Base-by-base conservation (phyloP, 2,888 invertebrate species). In the Nymphalis polychloros region DNA sequence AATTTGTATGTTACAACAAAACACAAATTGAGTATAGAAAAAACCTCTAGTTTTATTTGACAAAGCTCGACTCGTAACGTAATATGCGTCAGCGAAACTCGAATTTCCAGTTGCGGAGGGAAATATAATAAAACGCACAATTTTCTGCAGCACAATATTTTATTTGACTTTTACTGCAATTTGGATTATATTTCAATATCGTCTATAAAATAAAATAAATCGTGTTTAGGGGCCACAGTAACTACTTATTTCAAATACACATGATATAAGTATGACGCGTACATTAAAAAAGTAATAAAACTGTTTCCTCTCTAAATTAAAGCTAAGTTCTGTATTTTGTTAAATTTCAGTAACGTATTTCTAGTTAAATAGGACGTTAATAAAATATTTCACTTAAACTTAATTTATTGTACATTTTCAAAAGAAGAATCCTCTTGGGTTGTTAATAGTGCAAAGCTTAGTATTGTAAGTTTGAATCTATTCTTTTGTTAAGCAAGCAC, bases 71-170 rank as follows among this genome's bases (percentile, higher is more conserved):
- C 55, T 59, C 27, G 64, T 64, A 68, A 65, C 64, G 59, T 48
- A 68, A 64, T 70, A 67, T 68, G 64, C 61, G 64, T 70, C 68
- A 68, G 50, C 70, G 66, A 66, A 52, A 64, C 64, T 70, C 55
- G 61, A 61, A 61, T 66, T 66, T 66, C 59, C 62, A 64, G 67
- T 64, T 53, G 67, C 60, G 59, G 62, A 64, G 68, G 50, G 62
- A 70, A 70, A 70, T 68, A 70, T 68, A 70, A 70, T 68, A 70
- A 68, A 70, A 70, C 48, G 64, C 64, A 67, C 70, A 70, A 68
- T 68, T 64, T 68, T 68, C 68, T 64, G 64, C 70, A 62, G 31
- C 17, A 59, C 59, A 61, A 68, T 68, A 70, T 70, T 70, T 70
- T 70, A 61, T 67, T 64, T 53, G 52, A 47, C 61, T 68, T 70